Evolutionary conservation across 2,888 invertebrate species (phyloP), one percentile per base, ranked within the genome.

Genomic region (Conomelus anceps): DNA sequence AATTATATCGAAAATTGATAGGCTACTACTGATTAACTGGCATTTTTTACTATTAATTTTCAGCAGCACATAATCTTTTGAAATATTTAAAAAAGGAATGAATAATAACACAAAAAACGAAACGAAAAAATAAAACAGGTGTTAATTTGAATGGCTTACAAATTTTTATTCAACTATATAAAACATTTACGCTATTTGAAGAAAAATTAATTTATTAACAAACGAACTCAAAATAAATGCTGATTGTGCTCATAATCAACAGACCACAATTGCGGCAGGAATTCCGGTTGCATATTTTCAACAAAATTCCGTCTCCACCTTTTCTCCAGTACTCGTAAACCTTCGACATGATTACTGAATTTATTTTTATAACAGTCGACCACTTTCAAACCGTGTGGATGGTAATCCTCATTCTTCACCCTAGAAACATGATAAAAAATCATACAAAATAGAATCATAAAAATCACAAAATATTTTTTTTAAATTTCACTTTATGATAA

Each of bases 281-380:
- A 95, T 90, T 94, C 93, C 0, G 97, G 97, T 88, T 95, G 93
- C 97, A 97, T 97, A 0, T 94, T 94, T 0, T 93, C 92, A 1
- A 98, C 92, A 93, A 98, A 98, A 93, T 97, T 96, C 91, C 96
- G 94, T 13, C 97, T 93, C 97, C 97, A 98, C 90, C 95, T 91
- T 91, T 94, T 94, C 92, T 98, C 97, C 88, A 98, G 94, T 86
- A 94, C 94, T 1, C 96, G 93, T 22, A 98, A 93, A 0, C 96
- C 96, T 91, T 93, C 92, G 88, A 92, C 90, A 22, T 93, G 93
- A 4, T 92, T 92, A 86, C 93, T 93, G n/a, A 22, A 86, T 24
- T 26, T 86, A 26, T 23, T 23, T 91, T 93, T 91, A 92, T 94
- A 96, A 92, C 94, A 93, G 23, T 95, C 94, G 7, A 96, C 96